Evolutionary conservation across 2,797 vertebrate genomes (phyloP).

Genomic region (Siniperca undulata): DNA sequence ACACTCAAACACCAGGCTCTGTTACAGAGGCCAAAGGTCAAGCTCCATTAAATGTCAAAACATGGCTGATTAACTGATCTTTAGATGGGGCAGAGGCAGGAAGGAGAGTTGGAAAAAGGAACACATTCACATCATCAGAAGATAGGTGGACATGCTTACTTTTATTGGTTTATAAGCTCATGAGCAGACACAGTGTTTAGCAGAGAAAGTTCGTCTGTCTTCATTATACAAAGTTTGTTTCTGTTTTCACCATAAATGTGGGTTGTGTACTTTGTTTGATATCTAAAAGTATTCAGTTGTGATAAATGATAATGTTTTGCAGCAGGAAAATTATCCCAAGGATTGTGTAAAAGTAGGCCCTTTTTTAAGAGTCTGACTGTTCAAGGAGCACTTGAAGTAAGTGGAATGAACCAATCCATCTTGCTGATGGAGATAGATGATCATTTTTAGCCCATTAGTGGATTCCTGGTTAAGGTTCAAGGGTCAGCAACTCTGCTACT

Average conservation of each 20-base stretch:
- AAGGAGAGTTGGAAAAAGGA: conserved; percentile 63
- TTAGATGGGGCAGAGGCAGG: conserved; percentile 50
- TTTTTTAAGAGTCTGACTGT: conserved; percentile 44
- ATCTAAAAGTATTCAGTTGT: conserved; percentile 50
- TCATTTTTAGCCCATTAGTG: conserved; percentile 54
- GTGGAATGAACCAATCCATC: conserved; percentile 66
- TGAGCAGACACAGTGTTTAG: conserved; percentile 60
- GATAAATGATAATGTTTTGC: conserved; percentile 69
- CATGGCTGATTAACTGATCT: conserved; percentile 73
- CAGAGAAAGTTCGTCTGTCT: conserved; percentile 62
- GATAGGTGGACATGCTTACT: conserved; percentile 70
- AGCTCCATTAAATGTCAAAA: conserved; percentile 79
- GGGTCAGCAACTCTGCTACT: conserved; percentile 48
- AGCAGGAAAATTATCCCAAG: conserved; percentile 47
- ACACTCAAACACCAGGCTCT: conserved; percentile 66
- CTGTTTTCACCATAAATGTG: conserved; percentile 65
- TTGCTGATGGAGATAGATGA: conserved; percentile 71
- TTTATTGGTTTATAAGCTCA: conserved; percentile 63
- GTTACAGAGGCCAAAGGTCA: conserved; percentile 67
- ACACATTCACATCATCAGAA: conserved; percentile 72
- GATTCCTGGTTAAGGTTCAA: conserved; percentile 52
- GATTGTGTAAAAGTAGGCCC: conserved; percentile 45
- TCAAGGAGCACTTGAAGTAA: conserved; percentile 44
- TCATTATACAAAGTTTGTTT: conserved; percentile 59
- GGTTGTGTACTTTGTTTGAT: conserved; percentile 63